Conservation (phyloP, 2,797 vertebrate species). For the Typhlichthys eigenmanni region DNA sequence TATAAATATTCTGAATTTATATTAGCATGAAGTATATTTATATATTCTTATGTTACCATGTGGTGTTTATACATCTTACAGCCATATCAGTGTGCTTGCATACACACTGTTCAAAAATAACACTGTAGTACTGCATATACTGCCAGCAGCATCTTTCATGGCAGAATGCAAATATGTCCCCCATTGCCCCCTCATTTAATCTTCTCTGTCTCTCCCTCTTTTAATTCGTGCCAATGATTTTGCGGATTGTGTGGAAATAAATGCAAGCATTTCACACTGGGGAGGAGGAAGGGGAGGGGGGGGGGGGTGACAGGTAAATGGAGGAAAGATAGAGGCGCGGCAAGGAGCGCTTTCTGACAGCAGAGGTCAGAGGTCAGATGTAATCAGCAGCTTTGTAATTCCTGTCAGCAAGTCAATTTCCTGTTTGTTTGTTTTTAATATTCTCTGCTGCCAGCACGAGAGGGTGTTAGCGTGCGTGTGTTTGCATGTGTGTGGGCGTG, state of each 20-base stretch:
- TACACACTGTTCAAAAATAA: too few species aligned
- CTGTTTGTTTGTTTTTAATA: conserved; percentile 85
- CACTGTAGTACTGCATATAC: too few species aligned
- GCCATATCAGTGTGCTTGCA: too few species aligned
- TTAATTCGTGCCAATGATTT: too few species aligned
- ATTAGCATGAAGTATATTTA: too few species aligned
- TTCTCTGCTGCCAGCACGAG: conserved; percentile 50
- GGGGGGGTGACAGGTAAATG: conserved; percentile 29
- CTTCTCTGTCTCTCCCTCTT: too few species aligned
- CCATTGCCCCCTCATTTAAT: too few species aligned
- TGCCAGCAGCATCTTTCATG: too few species aligned
- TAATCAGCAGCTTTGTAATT: conserved; percentile 78
- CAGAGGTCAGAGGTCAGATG: conserved; percentile 77
- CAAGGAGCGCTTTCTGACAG: conserved; percentile 65
- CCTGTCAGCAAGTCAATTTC: conserved; percentile 76
- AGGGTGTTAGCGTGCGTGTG: conserved; percentile 15
- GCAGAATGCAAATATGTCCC: too few species aligned
- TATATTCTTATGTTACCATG: too few species aligned
- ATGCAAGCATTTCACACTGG: conserved; percentile 3
- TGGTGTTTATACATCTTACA: too few species aligned
- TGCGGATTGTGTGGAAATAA: conserved; percentile 1
- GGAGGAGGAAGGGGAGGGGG: conserved; percentile 7
- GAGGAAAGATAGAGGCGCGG: conserved; percentile 27
- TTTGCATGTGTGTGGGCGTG: conserved; percentile 8
- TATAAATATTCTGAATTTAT: too few species aligned